Conservation (phyloP, 2,888 invertebrate species). For the Drosophila neoperkinsi region DNA sequence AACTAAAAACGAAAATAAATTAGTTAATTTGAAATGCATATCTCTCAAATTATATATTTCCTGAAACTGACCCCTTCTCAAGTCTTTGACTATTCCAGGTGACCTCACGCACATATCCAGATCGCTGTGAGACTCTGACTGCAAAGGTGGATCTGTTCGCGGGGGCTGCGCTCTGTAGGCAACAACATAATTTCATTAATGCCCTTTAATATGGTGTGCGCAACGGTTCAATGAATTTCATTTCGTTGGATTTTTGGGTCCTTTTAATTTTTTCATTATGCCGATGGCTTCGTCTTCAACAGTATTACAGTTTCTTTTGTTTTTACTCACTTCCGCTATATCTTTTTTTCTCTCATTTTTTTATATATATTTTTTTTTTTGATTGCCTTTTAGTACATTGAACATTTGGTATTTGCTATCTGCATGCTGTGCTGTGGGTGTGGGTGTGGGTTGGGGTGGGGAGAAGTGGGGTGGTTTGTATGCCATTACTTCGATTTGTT, state of each 20-base stretch:
- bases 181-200: constrained; percentile 70
- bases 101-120: background rate
- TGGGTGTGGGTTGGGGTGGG: background rate
- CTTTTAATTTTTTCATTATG: constrained; percentile 64
- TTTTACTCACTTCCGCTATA: constrained; percentile 12
- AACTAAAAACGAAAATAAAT: background rate
- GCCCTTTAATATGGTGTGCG: constrained; percentile 54
- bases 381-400: constrained; percentile 68
- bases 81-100: constrained; percentile 3
- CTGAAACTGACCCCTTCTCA: no score
- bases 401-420: constrained; percentile 75
- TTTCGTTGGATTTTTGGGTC: constrained; percentile 36
- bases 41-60: background rate
- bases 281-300: constrained; percentile 52
- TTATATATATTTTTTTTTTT: constrained; percentile 20
- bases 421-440: constrained; percentile 14
- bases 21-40: background rate
- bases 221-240: constrained; percentile 64
- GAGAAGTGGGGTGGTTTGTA: background rate
- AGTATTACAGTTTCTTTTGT: constrained; percentile 25
- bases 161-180: background rate
- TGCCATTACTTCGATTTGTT: constrained; percentile 79
- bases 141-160: background rate
- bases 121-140: background rate
- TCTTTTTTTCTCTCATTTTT: constrained; percentile 2